Evolutionary conservation across 2,888 invertebrate species (phyloP).

Genomic region (Andrena camellia): DNA sequence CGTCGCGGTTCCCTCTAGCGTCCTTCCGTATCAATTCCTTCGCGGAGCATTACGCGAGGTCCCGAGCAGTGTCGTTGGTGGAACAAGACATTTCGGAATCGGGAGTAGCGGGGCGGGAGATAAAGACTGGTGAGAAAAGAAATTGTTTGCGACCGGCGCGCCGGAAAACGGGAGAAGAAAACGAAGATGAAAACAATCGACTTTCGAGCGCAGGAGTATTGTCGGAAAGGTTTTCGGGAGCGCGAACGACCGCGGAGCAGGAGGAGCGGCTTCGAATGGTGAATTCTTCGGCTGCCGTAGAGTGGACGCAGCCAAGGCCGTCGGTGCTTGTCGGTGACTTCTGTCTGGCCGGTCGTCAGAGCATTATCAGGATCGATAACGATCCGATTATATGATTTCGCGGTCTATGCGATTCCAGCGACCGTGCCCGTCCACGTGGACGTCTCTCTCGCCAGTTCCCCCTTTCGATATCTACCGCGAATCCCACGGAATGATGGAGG

Average conservation of each 20-base stretch:
- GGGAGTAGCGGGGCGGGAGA: too few species aligned
- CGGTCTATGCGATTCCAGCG: background rate
- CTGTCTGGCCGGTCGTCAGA: background rate
- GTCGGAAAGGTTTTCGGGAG: too few species aligned
- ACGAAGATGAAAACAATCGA: too few species aligned
- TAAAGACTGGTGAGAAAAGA: too few species aligned
- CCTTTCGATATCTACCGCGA: background rate
- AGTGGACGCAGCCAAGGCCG: background rate
- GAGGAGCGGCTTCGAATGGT: background rate
- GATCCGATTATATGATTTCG: slow-evolving; percentile 34
- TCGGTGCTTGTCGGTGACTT: background rate
- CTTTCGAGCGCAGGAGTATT: too few species aligned
- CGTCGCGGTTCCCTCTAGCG: too few species aligned
- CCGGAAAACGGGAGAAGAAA: background rate
- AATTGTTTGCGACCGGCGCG: background rate
- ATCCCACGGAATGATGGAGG: background rate
- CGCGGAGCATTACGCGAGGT: slow-evolving; percentile 15
- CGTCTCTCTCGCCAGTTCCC: background rate
- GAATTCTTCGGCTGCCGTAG: background rate
- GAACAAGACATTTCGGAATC: too few species aligned
- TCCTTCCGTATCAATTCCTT: too few species aligned
- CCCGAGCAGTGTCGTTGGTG: background rate
- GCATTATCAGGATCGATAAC: slow-evolving; percentile 40
- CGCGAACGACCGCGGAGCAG: too few species aligned
- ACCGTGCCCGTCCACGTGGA: background rate